phyloP scores from a whole-genome alignment of 2,113 vertebrate species.

The Rhea americana region DNA sequence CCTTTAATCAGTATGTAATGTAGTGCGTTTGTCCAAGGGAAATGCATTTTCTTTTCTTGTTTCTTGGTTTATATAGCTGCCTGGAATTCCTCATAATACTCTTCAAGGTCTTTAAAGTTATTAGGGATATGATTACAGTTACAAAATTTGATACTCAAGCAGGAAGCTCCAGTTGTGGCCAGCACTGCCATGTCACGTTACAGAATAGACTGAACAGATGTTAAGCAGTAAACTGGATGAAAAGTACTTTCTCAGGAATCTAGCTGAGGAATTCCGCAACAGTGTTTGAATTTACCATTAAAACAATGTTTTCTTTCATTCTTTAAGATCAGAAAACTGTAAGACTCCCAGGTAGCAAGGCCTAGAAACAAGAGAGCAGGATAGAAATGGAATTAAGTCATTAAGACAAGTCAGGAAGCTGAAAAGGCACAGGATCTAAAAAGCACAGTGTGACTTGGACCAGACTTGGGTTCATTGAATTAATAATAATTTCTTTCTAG shows the following conservation, averaged over 20 bases:
- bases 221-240: background rate
- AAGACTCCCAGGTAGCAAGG: background rate
- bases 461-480: background rate
- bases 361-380: background rate
- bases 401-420: background rate
- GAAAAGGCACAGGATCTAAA: background rate
- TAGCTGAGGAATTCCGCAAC: background rate
- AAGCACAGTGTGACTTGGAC: fast-evolving
- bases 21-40: background rate
- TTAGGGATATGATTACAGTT: background rate
- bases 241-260: background rate
- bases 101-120: background rate
- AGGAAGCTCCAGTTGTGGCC: background rate
- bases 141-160: background rate
- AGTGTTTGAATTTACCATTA: fast-evolving
- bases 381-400: background rate
- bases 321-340: background rate
- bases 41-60: background rate
- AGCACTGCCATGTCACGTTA: background rate
- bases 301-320: background rate
- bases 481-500: background rate
- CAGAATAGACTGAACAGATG: background rate
- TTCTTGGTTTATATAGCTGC: background rate
- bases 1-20: background rate
- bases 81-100: background rate